Percentiles rank a stretch among this genome's conserved stretches.
Evolutionary conservation across 1,140 invertebrate genomes (phyloP).

Genomic region (Lineus longissimus): DNA sequence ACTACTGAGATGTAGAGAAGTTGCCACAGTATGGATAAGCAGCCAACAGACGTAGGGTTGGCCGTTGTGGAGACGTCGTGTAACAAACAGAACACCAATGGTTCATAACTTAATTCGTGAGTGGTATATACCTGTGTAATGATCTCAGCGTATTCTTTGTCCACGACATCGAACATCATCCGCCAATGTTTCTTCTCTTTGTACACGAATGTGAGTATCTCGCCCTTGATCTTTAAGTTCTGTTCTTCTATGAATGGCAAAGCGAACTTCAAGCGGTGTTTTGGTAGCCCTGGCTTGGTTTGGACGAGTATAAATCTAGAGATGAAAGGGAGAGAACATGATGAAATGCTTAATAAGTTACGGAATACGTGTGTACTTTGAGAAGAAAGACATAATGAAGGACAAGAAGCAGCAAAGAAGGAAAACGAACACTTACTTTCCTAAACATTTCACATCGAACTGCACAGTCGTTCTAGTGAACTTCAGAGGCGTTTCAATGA

Average conservation of each 20-base stretch:
- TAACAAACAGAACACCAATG: too few relatives aligned
- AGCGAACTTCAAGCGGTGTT: constrained; percentile 30
- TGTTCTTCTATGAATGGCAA: constrained; percentile 34
- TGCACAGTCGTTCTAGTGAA: constrained; percentile 40
- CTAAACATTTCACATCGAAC: constrained; percentile 40
- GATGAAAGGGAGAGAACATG: too few relatives aligned
- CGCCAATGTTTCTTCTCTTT: constrained; percentile 43
- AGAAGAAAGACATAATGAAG: too few relatives aligned
- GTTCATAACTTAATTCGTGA: too few relatives aligned
- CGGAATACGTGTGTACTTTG: too few relatives aligned
- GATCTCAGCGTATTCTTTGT: background rate
- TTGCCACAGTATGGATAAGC: too few relatives aligned
- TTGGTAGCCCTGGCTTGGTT: background rate
- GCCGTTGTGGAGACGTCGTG: too few relatives aligned
- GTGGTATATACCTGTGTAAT: background rate
- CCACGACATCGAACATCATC: constrained; percentile 18
- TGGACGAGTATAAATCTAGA: background rate
- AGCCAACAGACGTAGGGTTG: too few relatives aligned
- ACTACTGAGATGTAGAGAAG: too few relatives aligned
- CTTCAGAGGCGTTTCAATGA: constrained; percentile 37
- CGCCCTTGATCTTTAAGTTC: constrained; percentile 31
- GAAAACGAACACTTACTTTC: constrained; percentile 28
- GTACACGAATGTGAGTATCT: constrained; percentile 39
- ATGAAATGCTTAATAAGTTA: too few relatives aligned
- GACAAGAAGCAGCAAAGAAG: constrained; percentile 3